Evolutionary conservation across 2,888 invertebrate species (phyloP).

Genomic region (Epinotia brunnichana): DNA sequence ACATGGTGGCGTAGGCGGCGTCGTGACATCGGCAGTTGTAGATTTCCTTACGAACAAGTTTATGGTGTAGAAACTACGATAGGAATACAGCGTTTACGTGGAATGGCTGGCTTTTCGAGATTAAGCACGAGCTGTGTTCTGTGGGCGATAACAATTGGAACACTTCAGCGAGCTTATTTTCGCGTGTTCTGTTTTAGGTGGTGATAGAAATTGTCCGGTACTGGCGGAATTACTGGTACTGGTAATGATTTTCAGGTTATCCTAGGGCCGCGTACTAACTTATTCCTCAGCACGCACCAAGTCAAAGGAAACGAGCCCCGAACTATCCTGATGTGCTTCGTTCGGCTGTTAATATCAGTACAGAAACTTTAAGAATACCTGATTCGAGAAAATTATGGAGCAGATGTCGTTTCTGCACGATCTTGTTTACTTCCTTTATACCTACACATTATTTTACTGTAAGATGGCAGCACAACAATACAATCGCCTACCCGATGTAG

Average conservation of each 20-base stretch:
- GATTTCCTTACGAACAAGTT: conserved; percentile 57
- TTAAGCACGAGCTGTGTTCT: conserved; percentile 22
- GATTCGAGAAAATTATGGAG: too few species aligned
- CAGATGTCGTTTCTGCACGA: too few species aligned
- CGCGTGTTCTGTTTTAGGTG: conserved; percentile 1
- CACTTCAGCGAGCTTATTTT: conserved; percentile 5
- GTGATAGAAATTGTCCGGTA: neutral
- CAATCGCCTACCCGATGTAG: too few species aligned
- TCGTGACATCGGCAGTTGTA: conserved; percentile 57
- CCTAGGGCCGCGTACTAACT: neutral
- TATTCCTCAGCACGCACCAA: neutral
- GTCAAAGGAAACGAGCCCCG: neutral
- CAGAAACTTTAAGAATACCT: too few species aligned
- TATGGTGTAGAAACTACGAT: conserved; percentile 52
- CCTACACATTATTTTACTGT: too few species aligned
- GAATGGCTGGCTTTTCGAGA: conserved; percentile 20
- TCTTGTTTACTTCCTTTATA: too few species aligned
- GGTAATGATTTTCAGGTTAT: neutral
- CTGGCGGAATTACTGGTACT: neutral
- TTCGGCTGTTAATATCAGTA: too few species aligned
- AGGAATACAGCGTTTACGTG: conserved; percentile 28
- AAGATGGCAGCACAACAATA: too few species aligned
- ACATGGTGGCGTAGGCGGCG: conserved; percentile 60
- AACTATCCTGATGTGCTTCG: neutral
- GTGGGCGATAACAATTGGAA: conserved; percentile 30